A percentile compares a stretch with the other conserved stretches of the same genome.
phyloP scores from a whole-genome alignment of 2,888 invertebrate genomes.

The Heliconius sara region DNA sequence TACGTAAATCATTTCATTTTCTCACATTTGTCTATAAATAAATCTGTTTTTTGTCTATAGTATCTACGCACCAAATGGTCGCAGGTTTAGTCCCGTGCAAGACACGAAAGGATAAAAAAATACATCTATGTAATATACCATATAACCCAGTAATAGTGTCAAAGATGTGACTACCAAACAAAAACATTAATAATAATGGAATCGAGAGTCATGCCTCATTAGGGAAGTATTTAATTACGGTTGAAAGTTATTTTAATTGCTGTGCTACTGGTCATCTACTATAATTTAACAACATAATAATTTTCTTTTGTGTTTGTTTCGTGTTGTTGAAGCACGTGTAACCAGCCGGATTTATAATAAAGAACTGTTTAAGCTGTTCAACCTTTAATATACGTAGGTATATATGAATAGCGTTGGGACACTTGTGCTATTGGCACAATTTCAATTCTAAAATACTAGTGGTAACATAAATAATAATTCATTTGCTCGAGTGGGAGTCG shows the following conservation, averaged over 20 bases:
- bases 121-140: neutral
- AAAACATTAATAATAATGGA: neutral
- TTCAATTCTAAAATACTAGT: too few species aligned
- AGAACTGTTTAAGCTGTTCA: neutral
- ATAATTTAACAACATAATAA: conserved; percentile 34
- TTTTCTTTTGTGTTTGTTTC: conserved; percentile 5
- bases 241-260: conserved; percentile 28
- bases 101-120: neutral
- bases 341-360: too few species aligned
- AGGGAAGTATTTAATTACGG: conserved; percentile 27
- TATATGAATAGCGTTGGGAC: too few species aligned
- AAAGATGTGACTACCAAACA: neutral
- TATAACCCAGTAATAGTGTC: neutral
- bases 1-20: neutral
- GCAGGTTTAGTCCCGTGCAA: neutral
- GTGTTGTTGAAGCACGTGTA: neutral
- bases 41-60: too few species aligned
- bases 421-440: too few species aligned
- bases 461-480: too few species aligned
- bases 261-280: conserved; percentile 3
- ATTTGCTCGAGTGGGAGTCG: too few species aligned
- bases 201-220: conserved; percentile 20
- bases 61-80: too few species aligned
- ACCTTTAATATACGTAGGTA: neutral
- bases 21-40: neutral